A percentile compares a stretch with the other conserved stretches of the same genome.
These are phyloP conservation scores for Synergus itoensis DNA, from an alignment of 2,888 invertebrate genomes.

Conservation along the genomic window DNA sequence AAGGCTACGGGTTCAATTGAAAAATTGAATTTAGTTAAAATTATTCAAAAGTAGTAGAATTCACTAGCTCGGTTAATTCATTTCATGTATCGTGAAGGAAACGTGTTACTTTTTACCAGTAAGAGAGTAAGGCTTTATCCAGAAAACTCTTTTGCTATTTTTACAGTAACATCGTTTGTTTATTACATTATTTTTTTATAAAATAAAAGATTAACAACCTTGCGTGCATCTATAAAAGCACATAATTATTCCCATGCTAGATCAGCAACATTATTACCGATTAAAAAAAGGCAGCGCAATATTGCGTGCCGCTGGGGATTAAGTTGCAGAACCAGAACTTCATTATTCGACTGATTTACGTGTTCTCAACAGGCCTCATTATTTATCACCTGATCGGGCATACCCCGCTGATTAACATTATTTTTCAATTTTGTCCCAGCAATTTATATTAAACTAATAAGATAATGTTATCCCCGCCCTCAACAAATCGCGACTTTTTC, in stretches of 20 bases:
- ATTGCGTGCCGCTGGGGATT: conserved; percentile 27
- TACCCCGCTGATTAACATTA: background rate
- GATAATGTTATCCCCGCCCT: background rate
- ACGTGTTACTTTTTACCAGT: no score
- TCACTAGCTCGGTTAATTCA: no score
- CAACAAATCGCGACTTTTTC: background rate
- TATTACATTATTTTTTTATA: background rate
- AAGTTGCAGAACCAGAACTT: conserved; percentile 21
- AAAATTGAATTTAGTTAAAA: no score
- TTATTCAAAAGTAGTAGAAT: no score
- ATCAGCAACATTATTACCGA: background rate
- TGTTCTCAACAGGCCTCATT: conserved; percentile 17
- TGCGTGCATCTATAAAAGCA: background rate
- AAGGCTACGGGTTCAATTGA: no score
- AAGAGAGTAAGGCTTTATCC: no score
- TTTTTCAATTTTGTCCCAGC: conserved; percentile 13
- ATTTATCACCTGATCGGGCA: conserved; percentile 6
- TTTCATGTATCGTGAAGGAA: no score
- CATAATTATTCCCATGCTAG: background rate
- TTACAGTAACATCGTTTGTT: background rate
- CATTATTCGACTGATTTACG: conserved; percentile 31
- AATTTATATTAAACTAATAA: background rate
- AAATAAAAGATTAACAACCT: background rate
- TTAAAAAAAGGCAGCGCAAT: background rate
- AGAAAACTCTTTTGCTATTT: no score